Percentiles rank a stretch among this genome's conserved stretches.
Conservation (phyloP, 2,888 invertebrate genomes). For the Heliconius sara region DNA sequence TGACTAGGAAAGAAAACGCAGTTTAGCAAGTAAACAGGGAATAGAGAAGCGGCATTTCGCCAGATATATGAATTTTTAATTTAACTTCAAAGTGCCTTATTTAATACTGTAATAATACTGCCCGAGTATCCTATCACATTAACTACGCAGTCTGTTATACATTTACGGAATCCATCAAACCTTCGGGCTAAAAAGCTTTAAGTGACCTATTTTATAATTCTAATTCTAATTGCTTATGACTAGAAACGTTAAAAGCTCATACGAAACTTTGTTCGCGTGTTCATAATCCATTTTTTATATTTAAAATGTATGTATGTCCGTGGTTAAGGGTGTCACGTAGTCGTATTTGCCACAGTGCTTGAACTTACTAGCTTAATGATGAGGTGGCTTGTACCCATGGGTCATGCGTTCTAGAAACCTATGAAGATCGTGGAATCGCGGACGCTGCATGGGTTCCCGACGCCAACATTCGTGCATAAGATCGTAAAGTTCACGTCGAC, state of each 20-base stretch:
- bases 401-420: slow-evolving; percentile 92
- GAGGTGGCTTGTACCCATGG: slow-evolving; percentile 85
- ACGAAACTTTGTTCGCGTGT: slow-evolving; percentile 48
- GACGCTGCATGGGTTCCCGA: slow-evolving; percentile 90
- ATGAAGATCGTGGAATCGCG: slow-evolving; percentile 94
- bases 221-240: slow-evolving; percentile 44
- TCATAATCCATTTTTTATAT: slow-evolving; percentile 36
- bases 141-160: slow-evolving; percentile 49
- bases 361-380: slow-evolving; percentile 53
- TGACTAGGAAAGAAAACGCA: slow-evolving; percentile 48
- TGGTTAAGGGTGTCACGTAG: neutral
- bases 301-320: neutral
- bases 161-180: slow-evolving; percentile 43
- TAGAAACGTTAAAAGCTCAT: slow-evolving; percentile 50
- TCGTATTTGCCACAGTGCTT: slow-evolving; percentile 7
- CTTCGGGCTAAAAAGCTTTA: slow-evolving; percentile 46
- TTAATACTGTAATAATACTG: slow-evolving; percentile 70
- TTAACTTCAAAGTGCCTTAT: slow-evolving; percentile 46
- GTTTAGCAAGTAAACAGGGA: slow-evolving; percentile 59
- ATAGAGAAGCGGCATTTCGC: slow-evolving; percentile 59
- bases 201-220: slow-evolving; percentile 38
- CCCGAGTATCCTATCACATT: slow-evolving; percentile 54
- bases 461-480: slow-evolving; percentile 97
- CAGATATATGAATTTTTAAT: slow-evolving; percentile 53
- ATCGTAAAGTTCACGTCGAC: slow-evolving; percentile 94